Base-by-base conservation (phyloP, 37 sponge, comb jelly and placozoan genomes). In the Oopsacas minuta region DNA sequence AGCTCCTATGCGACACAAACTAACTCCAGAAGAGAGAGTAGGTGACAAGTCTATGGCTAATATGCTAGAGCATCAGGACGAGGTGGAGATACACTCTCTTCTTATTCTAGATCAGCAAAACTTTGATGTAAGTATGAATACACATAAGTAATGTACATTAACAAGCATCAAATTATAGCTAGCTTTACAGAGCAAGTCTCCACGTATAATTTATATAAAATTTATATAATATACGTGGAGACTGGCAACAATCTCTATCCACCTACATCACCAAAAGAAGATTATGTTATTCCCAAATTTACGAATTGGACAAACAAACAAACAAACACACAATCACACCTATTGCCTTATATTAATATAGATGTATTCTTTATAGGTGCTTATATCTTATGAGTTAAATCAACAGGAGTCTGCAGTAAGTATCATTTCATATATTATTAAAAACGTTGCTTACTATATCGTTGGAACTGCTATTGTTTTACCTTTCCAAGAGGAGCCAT, bases 381-480 rank as follows among this genome's bases (percentile, higher is more conserved):
- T 8, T 88, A 88, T 91, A 91, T 61, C 90, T n/a, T 90, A 90
- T 84, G 90, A 89, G 83, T 90, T 97, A 37, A 42, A 49, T 17
- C 88, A 85, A 0, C 82, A 52, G 15, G 97, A 97, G 53, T 88
- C 88, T 37, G 89, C 88, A 23, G 53, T 92, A 34, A 88, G 90
- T 53, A 32, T 97, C 15, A 87, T 92, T 36, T 92, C 95, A 5
- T 91, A 90, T 81, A 36, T 37, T 15, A 84, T 92, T 1, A 86
- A 85, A 22, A 38, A 82, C 30, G 83, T 61, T 20, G 82, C 52
- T 49, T 92, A 83, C 75, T 96, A 90, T 82, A 88, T 91, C 82
- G 95, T 97, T 37, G 97, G 97, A 22, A 97, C 97, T 36, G 97
- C 92, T 0, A 87, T 94, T 46, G 89, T 92, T 17, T 52, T 91